These are phyloP conservation scores for Danio tinwini DNA, from an alignment of 2,797 vertebrate genomes.

Conservation along the genomic window DNA sequence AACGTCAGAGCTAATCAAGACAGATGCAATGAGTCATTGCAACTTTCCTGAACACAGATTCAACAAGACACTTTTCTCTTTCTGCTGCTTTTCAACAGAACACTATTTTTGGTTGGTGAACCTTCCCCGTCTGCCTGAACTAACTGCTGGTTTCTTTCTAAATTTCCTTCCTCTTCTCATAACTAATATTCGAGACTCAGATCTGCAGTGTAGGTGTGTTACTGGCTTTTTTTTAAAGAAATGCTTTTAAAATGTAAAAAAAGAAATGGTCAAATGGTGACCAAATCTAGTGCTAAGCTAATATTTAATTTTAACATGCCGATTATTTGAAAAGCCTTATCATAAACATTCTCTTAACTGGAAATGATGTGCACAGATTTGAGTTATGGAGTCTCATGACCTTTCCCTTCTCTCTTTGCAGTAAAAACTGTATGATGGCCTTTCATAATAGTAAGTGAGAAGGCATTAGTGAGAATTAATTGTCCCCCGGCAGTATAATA, in stretches of 20 bases:
- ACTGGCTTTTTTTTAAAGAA: not conserved
- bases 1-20: constrained; percentile 35
- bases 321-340: not conserved
- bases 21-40: constrained; percentile 14
- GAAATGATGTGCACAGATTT: not conserved
- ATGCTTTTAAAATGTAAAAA: no score
- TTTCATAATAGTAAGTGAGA: constrained; percentile 48
- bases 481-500: constrained; percentile 31
- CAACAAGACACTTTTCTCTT: constrained; percentile 3
- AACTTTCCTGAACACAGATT: constrained; percentile 19
- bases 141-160: constrained; percentile 4
- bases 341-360: not conserved
- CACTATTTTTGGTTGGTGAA: not conserved
- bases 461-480: constrained; percentile 49
- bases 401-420: constrained; percentile 39
- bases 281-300: not conserved
- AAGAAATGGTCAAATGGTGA: not conserved
- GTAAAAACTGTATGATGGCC: constrained; percentile 28
- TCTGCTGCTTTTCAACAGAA: not conserved
- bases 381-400: constrained; percentile 38
- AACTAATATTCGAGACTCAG: constrained; percentile 5
- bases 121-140: not conserved
- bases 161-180: not conserved
- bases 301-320: not conserved
- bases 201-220: not conserved